Evolutionary conservation across 2,888 invertebrate genomes (phyloP), one percentile per base, ranked within the genome.

Genomic region (Cynaeus angustus): DNA sequence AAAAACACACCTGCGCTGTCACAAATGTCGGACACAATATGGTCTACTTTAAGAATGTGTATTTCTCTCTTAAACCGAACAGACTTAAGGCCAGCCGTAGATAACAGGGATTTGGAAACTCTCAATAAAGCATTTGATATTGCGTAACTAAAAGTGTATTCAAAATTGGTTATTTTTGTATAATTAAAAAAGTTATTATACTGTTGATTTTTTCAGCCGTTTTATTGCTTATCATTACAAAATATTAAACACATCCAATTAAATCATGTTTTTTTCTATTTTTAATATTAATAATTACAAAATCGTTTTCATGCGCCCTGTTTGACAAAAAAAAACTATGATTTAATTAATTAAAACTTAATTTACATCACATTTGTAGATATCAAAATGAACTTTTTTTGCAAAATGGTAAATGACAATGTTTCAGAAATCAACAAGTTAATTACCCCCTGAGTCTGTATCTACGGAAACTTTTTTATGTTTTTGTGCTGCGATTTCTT

Each of bases 31-130:
- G 93, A 96, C 76, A 94, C 94, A 41, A 97, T 98, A 83, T 98
- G 98, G 98, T 92, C 93, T 56, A 97, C 97, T 0, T 86, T 98
- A 62, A 89, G 95, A 80, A 93, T 98, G 91, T 94, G 96, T 38
- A 88, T 93, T 59, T 93, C 95, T 3, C 86, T 97, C 72, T 91
- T 97, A 90, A 91, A 91, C 59, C 88, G 90, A 78, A 87, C 88
- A 79, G 90, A 91, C 79, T 83, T 91, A 52, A 90, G 90, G 66
- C 87, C 87, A 52, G 83, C 88, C 65, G 88, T 92, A 5, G 90
- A 90, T 82, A 87, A 88, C 16, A 88, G 88, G 72, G 89, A 92
- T 83, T 84, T 92, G 75, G 81, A 81, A 71, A 87, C 88, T 72
- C 83, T 92, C 0, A 92, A 92, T 83, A 88, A 87, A 70, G 86